Percentiles rank a stretch among this genome's conserved stretches.
Conservation (phyloP, 2,113 vertebrate genomes). For the Nyctereutes procyonoides region DNA sequence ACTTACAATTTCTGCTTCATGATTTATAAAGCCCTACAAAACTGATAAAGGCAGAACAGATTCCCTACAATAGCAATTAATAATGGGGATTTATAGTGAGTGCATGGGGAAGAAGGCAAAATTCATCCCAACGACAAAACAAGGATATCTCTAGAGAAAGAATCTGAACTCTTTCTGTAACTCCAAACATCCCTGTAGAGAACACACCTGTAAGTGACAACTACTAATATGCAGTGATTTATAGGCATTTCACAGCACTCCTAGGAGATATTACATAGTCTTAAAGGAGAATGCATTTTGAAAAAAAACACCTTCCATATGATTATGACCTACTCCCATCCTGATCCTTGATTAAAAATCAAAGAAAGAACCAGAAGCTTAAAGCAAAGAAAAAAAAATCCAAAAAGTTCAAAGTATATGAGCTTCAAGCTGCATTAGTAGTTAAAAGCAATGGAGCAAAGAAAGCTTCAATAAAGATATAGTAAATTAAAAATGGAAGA, state of each 20-base stretch:
- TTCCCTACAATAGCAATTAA: neutral
- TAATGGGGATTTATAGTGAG: neutral
- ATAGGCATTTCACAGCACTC: neutral
- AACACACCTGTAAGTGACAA: neutral
- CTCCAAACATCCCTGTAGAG: neutral
- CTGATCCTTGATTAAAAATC: neutral
- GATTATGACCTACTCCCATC: neutral
- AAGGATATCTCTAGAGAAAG: neutral
- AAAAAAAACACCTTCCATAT: neutral
- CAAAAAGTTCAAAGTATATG: neutral
- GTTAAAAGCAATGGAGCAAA: neutral
- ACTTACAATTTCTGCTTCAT: slow-evolving; percentile 29
- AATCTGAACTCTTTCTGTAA: neutral
- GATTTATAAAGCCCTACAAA: neutral
- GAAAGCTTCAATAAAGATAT: neutral
- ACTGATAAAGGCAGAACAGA: neutral
- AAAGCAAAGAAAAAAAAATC: neutral
- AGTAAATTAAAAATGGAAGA: slow-evolving; percentile 13
- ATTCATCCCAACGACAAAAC: neutral
- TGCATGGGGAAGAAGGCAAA: neutral
- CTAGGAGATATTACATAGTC: neutral
- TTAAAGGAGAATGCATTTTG: neutral
- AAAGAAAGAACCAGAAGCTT: neutral
- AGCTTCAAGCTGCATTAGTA: neutral
- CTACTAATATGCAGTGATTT: neutral